phyloP scores from a whole-genome alignment of 2,888 invertebrate species.

The Diaphora mendica region DNA sequence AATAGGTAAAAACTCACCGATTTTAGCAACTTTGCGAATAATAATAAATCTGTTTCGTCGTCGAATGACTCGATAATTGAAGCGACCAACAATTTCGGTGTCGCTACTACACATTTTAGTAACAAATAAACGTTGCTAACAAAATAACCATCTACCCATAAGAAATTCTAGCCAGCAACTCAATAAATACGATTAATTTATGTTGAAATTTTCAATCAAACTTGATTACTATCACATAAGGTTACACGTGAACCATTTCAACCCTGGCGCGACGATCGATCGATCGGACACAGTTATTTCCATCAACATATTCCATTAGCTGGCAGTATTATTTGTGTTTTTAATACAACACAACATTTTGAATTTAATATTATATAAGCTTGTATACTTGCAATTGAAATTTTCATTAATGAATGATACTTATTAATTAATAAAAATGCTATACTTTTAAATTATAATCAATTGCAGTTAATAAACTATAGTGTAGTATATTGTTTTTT shows the following conservation, averaged over 20 bases:
- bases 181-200: constrained; percentile 1
- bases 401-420: too few relatives aligned
- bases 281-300: constrained; percentile 12
- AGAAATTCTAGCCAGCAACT: not conserved
- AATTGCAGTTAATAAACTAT: too few relatives aligned
- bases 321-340: not conserved
- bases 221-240: constrained; percentile 1
- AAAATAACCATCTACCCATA: not conserved
- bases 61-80: constrained; percentile 13
- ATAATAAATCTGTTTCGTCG: constrained; percentile 47
- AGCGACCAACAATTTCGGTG: constrained; percentile 5
- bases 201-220: constrained; percentile 1
- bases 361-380: not conserved
- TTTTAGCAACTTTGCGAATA: constrained; percentile 62
- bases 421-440: not conserved
- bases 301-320: not conserved
- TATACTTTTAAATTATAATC: not conserved
- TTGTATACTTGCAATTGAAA: not conserved
- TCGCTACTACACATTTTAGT: constrained; percentile 17
- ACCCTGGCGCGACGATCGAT: constrained; percentile 11
- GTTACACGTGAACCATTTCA: not conserved
- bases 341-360: constrained; percentile 2
- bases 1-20: constrained; percentile 11
- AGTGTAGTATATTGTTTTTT: too few relatives aligned
- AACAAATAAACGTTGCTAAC: not conserved